phyloP scores from a whole-genome alignment of 2,888 invertebrate species.

The Hemaris fuciformis region DNA sequence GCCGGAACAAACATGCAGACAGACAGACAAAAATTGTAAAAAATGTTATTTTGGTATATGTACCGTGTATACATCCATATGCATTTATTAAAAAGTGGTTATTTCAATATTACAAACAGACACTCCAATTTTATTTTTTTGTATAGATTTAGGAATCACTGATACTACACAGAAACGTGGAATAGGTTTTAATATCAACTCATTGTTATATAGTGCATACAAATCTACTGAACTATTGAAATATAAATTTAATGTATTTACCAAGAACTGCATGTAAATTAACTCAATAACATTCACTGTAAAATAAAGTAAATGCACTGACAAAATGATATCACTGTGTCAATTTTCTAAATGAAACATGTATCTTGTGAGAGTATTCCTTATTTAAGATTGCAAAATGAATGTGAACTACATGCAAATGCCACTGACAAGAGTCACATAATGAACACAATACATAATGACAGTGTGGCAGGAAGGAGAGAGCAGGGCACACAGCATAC shows the following conservation, averaged over 20 bases:
- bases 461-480: neutral
- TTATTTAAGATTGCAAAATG: neutral
- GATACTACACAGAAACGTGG: neutral
- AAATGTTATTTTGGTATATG: too few species aligned
- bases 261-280: neutral
- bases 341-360: neutral
- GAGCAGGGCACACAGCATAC: neutral
- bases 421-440: neutral
- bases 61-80: too few species aligned
- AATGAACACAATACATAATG: slow-evolving; percentile 1
- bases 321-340: neutral
- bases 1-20: too few species aligned
- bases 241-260: neutral
- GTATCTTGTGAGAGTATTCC: neutral
- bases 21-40: too few species aligned
- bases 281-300: neutral
- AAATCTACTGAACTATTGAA: neutral
- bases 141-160: neutral
- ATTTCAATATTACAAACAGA: too few species aligned
- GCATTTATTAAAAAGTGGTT: too few species aligned
- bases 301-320: neutral
- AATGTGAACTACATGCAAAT: neutral
- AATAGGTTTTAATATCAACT: neutral
- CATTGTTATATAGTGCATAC: neutral
- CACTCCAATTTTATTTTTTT: too few species aligned